Evolutionary conservation across 2,797 vertebrate species (phyloP).

Genomic region (Denticeps clupeoides): DNA sequence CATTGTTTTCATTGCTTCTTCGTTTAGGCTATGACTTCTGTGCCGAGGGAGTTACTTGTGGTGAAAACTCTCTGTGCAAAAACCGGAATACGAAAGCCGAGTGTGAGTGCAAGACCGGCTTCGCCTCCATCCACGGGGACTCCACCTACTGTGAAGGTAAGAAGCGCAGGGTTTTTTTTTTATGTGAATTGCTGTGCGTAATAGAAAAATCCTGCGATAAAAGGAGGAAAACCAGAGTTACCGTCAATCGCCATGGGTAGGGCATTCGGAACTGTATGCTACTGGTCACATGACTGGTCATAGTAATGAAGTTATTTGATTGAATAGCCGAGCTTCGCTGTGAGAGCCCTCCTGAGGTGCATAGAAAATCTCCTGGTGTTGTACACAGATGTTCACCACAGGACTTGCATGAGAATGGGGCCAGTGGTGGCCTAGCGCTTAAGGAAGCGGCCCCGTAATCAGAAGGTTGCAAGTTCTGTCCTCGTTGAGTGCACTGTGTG

Average conservation of each 20-base stretch:
- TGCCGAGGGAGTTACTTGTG: slow-evolving; percentile 79
- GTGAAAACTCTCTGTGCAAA: slow-evolving; percentile 87
- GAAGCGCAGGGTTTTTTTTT: slow-evolving; percentile 8
- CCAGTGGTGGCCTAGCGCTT: no score
- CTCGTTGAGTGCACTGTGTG: no score
- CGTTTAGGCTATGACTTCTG: slow-evolving; percentile 88
- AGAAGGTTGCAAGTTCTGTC: no score
- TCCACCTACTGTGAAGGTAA: slow-evolving; percentile 88
- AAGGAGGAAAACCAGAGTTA: no score
- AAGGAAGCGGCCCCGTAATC: no score
- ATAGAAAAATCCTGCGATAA: no score
- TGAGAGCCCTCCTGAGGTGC: no score
- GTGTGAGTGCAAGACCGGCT: slow-evolving; percentile 84
- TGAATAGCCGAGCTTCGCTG: slow-evolving; percentile 39
- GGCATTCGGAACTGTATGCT: neutral
- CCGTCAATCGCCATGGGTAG: no score
- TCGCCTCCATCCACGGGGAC: slow-evolving; percentile 75
- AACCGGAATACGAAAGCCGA: slow-evolving; percentile 83
- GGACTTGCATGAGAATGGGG: no score
- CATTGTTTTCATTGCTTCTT: slow-evolving; percentile 4
- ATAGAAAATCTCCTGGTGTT: no score
- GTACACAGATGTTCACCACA: no score
- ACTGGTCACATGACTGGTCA: slow-evolving; percentile 14
- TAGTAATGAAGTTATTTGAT: slow-evolving; percentile 48
- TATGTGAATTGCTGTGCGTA: neutral